Conservation (phyloP, 2,797 vertebrate genomes). For the Hirundo rustica region DNA sequence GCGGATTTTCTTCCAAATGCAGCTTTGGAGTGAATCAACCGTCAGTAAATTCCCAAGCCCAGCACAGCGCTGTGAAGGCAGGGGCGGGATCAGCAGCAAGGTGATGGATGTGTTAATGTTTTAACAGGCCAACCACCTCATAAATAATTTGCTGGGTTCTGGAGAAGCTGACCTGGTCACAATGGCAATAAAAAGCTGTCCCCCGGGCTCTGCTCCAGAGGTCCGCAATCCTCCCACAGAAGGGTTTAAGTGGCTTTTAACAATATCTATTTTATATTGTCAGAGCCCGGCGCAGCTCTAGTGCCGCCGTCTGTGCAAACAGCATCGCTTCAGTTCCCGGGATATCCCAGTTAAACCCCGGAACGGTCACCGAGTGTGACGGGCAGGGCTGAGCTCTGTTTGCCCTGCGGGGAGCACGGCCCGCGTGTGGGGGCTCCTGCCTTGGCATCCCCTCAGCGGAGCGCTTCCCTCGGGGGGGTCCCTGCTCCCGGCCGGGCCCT, state of each 20-base stretch:
- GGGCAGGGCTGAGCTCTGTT: too few species aligned
- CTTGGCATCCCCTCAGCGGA: accelerated
- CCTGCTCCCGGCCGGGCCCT: background rate
- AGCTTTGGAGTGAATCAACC: background rate
- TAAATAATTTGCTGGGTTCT: slow-evolving; percentile 50
- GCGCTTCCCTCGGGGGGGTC: background rate
- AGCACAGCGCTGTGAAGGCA: background rate
- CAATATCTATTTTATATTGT: slow-evolving; percentile 12
- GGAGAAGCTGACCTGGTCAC: slow-evolving; percentile 46
- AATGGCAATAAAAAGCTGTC: slow-evolving; percentile 17
- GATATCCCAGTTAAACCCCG: too few species aligned
- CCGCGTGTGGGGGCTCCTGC: background rate
- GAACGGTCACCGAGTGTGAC: too few species aligned
- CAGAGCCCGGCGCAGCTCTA: background rate
- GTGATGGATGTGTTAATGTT: slow-evolving; percentile 49
- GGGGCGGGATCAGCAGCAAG: background rate
- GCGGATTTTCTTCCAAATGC: background rate
- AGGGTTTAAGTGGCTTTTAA: slow-evolving; percentile 43
- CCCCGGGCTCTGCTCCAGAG: slow-evolving; percentile 37
- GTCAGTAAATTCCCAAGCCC: background rate
- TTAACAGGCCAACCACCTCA: slow-evolving; percentile 27
- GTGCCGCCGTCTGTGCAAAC: background rate
- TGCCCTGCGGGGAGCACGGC: too few species aligned
- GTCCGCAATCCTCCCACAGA: background rate
- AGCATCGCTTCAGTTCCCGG: too few species aligned